phyloP scores from a whole-genome alignment of 2,113 vertebrate species.

The Stictonetta naevosa region DNA sequence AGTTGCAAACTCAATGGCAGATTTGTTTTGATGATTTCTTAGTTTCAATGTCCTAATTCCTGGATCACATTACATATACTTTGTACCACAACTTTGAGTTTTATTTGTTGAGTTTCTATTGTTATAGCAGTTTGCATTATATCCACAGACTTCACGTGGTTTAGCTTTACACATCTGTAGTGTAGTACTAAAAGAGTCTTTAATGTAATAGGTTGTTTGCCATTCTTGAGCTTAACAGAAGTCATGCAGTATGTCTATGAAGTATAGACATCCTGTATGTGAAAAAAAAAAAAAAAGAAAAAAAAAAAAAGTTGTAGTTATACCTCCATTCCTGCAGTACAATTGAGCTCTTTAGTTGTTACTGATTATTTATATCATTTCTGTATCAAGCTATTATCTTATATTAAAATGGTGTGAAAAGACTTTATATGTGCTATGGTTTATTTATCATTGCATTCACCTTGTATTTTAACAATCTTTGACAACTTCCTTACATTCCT shows the following conservation, averaged over 20 bases:
- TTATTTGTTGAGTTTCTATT: not conserved
- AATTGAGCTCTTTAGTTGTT: not conserved
- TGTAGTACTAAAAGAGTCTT: not conserved
- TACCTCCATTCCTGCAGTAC: not conserved
- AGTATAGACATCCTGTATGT: not conserved
- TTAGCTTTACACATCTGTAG: not conserved
- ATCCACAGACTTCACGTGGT: not conserved
- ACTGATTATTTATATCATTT: not conserved
- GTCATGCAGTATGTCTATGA: not conserved
- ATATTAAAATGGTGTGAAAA: not conserved
- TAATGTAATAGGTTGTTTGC: not conserved
- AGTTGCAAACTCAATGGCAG: not conserved
- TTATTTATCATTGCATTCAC: not conserved
- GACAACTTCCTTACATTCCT: constrained; percentile 35
- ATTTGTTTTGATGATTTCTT: not conserved
- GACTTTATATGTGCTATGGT: not conserved
- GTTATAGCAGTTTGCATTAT: not conserved
- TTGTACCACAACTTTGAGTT: accelerated
- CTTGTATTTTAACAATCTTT: constrained; percentile 22
- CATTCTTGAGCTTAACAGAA: not conserved
- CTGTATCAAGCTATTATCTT: not conserved
- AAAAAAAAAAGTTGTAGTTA: not conserved
- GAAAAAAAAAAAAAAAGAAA: not conserved
- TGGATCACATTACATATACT: not conserved
- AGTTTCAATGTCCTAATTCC: not conserved